These are phyloP conservation scores for Salticus scenicus DNA, from an alignment of 2,888 invertebrate species.

Conservation along the genomic window DNA sequence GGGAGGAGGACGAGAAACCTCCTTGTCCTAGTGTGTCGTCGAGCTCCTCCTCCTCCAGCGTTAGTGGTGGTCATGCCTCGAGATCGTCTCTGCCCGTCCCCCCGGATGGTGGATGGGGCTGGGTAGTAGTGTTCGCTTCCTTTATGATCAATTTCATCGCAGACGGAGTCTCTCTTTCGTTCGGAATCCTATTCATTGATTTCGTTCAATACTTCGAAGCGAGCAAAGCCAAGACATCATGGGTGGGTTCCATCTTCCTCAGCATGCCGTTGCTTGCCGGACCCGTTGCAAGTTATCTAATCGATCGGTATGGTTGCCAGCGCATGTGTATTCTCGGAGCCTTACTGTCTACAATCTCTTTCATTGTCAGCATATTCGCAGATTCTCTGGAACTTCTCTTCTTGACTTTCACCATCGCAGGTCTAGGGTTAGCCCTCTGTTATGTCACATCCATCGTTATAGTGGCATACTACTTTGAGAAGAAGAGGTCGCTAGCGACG, in stretches of 20 bases:
- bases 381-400: constrained; percentile 86
- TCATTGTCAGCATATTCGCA: constrained; percentile 84
- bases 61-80: background rate
- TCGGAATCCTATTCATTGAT: constrained; percentile 91
- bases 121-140: constrained; percentile 92
- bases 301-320: constrained; percentile 89
- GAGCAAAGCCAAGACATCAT: constrained; percentile 89
- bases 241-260: constrained; percentile 93
- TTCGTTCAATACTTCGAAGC: constrained; percentile 89
- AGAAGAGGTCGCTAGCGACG: constrained; percentile 87
- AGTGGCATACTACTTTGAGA: constrained; percentile 92
- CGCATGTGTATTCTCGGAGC: constrained; percentile 87
- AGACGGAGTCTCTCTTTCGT: constrained; percentile 93
- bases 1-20: constrained; percentile 2
- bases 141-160: constrained; percentile 93
- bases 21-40: constrained; percentile 37
- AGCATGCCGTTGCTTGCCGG: constrained; percentile 91
- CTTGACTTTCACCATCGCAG: constrained; percentile 88
- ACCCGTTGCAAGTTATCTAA: constrained; percentile 88
- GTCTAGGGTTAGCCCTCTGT: constrained; percentile 88
- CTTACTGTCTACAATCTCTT: constrained; percentile 84
- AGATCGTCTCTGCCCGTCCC: constrained; percentile 41
- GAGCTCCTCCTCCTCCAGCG: constrained; percentile 25
- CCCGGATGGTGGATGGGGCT: constrained; percentile 94
- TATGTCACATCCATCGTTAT: constrained; percentile 92